Base-by-base conservation (phyloP, 2,113 vertebrate genomes). In the Saguinus midas region DNA sequence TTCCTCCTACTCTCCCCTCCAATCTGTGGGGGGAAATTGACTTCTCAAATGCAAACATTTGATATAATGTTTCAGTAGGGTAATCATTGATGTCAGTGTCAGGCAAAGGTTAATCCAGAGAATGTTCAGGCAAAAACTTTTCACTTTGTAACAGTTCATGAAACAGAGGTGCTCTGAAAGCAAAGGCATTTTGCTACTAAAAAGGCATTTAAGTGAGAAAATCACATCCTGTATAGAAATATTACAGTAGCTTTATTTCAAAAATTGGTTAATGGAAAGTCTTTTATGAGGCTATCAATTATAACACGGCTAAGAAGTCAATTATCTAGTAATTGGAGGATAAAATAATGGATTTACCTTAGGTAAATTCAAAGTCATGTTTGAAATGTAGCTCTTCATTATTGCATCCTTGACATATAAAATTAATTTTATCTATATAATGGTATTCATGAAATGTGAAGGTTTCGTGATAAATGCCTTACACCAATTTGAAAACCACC, bases 351-450 rank as follows among this genome's bases (percentile, higher is more conserved):
- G 87, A 97, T 93, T 97, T 98, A 97, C 72, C 92, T 97, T 83
- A 95, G 52, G 70, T 97, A 98, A 96, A 98, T 97, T 97, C 32
- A 55, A 92, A 98, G 93, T 96, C 48, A 8, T 97, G 29, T 97
- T 86, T 98, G 97, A 98, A 97, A 97, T 52, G 16, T 96, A 97
- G 68, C 17, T 68, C 64, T 94, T 97, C 7, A 92, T 98, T 98
- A 97, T 83, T 96, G 79, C 11, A 97, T 70, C 27, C 48, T 97
- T 97, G 95, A 97, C 96, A 27, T 96, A 95, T 95, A 64, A 98
- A 98, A 98, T 97, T 97, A 95, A 91, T 97, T 98, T 97, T 97
- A 95, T 96, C 61, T 97, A 55, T 97, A 79, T 97, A 97, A 94
- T 96, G 2, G 40, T 93, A 94, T 97, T 98, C 92, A 97, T 98